These are phyloP conservation scores for Sycophila sp. DNA, from an alignment of 1,140 invertebrate genomes.

Conservation along the genomic window DNA sequence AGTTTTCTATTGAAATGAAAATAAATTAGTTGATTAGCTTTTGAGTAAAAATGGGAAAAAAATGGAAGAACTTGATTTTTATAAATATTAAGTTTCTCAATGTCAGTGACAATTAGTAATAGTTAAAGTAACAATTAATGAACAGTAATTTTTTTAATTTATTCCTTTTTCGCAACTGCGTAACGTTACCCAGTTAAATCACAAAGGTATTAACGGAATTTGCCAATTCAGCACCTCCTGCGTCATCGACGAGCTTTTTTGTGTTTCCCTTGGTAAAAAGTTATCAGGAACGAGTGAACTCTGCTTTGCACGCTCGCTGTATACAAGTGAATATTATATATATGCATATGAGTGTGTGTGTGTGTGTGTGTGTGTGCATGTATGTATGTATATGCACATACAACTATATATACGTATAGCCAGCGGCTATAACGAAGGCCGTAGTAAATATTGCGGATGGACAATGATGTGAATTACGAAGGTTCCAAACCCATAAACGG, in stretches of 20 bases:
- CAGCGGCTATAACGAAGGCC: slow-evolving; percentile 50
- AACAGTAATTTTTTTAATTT: no score
- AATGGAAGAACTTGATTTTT: no score
- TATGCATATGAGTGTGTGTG: not conserved
- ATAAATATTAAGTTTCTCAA: no score
- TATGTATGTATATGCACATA: not conserved
- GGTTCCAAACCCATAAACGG: slow-evolving; percentile 60
- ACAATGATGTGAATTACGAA: slow-evolving; percentile 63
- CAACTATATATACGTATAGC: not conserved
- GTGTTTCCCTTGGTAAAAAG: not conserved
- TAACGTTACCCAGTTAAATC: slow-evolving; percentile 16
- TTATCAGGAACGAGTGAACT: slow-evolving; percentile 18
- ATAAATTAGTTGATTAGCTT: no score
- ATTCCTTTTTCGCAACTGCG: no score
- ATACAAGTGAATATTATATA: not conserved
- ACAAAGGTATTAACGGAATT: slow-evolving; percentile 9
- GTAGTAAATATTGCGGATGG: slow-evolving; percentile 59
- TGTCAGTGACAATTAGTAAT: no score
- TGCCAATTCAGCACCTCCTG: not conserved
- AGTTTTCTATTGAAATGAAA: no score
- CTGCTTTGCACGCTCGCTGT: not conserved
- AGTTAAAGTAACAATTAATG: no score
- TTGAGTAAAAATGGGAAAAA: no score
- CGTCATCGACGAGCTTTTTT: not conserved
- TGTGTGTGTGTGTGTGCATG: no score